Percentiles rank a stretch among this genome's conserved stretches.
phyloP scores from a whole-genome alignment of 2,797 vertebrate genomes.

The Sphenopsis melanotis region DNA sequence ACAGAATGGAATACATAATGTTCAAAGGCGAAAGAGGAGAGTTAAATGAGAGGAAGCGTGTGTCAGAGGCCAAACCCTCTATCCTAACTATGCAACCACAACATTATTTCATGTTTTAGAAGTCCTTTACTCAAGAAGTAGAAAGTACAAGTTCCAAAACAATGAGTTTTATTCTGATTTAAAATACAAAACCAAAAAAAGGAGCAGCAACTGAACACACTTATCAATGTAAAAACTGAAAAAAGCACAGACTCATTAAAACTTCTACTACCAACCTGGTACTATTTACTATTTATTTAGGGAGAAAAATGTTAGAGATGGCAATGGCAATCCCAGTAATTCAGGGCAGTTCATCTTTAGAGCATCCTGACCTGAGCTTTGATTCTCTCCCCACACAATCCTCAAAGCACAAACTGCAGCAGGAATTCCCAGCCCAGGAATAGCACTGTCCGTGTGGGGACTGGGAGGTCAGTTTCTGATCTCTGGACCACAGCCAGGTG shows the following conservation, averaged over 20 bases:
- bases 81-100: neutral
- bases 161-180: neutral
- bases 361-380: neutral
- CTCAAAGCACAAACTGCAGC: neutral
- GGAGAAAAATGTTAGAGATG: fast-evolving
- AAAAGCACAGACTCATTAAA: neutral
- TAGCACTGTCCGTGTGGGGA: fast-evolving
- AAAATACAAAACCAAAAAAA: neutral
- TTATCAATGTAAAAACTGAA: neutral
- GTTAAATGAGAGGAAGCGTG: neutral
- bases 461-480: neutral
- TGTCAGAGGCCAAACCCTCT: neutral
- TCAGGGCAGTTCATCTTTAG: neutral
- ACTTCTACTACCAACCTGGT: neutral
- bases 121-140: neutral
- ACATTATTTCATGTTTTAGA: neutral
- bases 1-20: neutral
- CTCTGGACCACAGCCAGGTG: neutral
- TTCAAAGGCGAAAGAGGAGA: neutral
- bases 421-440: neutral
- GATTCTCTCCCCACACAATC: neutral
- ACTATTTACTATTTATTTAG: neutral
- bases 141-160: neutral
- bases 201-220: neutral
- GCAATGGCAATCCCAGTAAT: neutral